Percentiles rank a stretch among this genome's conserved stretches.
Conservation (phyloP, 2,113 vertebrate genomes). For the Ancistrus triradiatus region DNA sequence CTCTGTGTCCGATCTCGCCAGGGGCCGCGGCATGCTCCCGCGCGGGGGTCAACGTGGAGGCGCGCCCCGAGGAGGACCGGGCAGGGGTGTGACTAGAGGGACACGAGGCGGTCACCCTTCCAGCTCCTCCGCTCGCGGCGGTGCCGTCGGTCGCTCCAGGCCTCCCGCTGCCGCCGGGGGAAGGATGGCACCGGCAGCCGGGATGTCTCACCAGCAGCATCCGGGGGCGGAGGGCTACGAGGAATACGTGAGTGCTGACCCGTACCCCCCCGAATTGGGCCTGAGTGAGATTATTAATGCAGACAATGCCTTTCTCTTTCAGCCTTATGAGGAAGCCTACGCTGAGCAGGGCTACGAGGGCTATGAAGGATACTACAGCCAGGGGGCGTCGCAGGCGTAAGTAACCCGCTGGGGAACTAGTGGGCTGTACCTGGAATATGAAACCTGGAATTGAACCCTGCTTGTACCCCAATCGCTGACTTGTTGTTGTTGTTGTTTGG, state of each 20-base stretch:
- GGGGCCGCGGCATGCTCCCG: conserved; percentile 86
- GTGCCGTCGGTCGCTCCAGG: conserved; percentile 75
- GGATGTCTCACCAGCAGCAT: conserved; percentile 64
- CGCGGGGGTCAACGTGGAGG: conserved; percentile 78
- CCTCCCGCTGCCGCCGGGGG: conserved; percentile 75
- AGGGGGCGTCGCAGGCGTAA: conserved; percentile 86
- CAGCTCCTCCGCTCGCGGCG: conserved; percentile 74
- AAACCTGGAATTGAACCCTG: too few species aligned
- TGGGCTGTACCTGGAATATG: too few species aligned
- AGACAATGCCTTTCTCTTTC: too few species aligned
- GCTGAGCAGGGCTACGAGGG: conserved; percentile 85
- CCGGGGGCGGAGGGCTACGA: conserved; percentile 76
- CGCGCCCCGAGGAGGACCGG: conserved; percentile 77
- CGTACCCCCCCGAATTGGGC: too few species aligned
- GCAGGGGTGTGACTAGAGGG: conserved; percentile 79
- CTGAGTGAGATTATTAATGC: too few species aligned
- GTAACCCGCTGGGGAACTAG: too few species aligned
- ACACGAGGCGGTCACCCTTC: conserved; percentile 79
- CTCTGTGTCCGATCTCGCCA: conserved; percentile 40
- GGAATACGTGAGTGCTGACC: conserved; percentile 81
- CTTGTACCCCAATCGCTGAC: too few species aligned
- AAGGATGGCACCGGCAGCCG: conserved; percentile 80
- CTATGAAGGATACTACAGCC: conserved; percentile 90
- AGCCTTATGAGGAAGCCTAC: conserved; percentile 90
- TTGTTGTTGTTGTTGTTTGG: too few species aligned